These are phyloP conservation scores for Heliconius eleuchia DNA, from an alignment of 1,140 invertebrate species.

Conservation along the genomic window DNA sequence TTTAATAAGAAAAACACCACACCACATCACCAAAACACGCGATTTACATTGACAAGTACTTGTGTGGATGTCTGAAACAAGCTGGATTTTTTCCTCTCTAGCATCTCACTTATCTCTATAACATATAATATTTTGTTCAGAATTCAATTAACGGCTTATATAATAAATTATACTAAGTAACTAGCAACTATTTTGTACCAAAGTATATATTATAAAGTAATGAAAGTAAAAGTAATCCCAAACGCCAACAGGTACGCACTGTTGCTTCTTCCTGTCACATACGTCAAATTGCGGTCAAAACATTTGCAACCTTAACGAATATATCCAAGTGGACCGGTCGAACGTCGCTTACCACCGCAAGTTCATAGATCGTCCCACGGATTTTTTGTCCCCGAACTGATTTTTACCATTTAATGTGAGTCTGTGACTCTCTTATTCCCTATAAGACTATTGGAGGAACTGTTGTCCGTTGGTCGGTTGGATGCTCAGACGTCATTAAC, in stretches of 20 bases:
- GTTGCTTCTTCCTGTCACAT: constrained; percentile 32
- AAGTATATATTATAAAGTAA: neutral
- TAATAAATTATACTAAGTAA: neutral
- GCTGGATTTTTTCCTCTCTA: too few relatives aligned
- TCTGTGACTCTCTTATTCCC: too few relatives aligned
- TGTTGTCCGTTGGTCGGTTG: too few relatives aligned
- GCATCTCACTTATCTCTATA: too few relatives aligned
- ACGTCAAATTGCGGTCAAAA: constrained; percentile 23
- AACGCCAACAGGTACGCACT: constrained; percentile 32
- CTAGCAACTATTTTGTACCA: neutral
- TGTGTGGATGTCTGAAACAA: too few relatives aligned
- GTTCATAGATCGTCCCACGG: neutral
- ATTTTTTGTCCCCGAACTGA: neutral
- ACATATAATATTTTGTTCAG: neutral
- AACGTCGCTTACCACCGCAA: neutral
- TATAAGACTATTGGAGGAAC: too few relatives aligned
- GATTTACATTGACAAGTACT: too few relatives aligned
- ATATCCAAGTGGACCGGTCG: constrained; percentile 9
- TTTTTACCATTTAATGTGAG: neutral
- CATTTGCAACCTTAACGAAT: constrained; percentile 24
- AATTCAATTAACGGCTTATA: neutral
- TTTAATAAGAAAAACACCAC: too few relatives aligned
- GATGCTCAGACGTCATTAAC: too few relatives aligned
- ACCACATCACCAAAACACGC: too few relatives aligned
- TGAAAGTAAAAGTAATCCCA: constrained; percentile 2